Evolutionary conservation across 2,888 invertebrate species (phyloP), one percentile per base, ranked within the genome.

Genomic region (Drosophila peninsularis): DNA sequence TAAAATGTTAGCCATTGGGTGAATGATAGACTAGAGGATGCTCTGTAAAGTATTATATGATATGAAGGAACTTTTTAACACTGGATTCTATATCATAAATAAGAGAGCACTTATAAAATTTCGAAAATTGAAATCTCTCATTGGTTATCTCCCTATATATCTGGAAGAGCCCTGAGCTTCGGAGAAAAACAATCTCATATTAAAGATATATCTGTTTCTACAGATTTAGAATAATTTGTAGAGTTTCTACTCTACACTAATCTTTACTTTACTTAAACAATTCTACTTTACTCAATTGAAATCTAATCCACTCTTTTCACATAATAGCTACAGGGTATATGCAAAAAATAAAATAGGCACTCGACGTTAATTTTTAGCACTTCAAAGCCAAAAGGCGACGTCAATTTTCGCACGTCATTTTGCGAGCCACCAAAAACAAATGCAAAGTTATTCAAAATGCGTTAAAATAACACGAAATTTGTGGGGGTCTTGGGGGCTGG

Each of bases 401-500:
- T 39, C 61, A 58, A 77, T 75, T 69, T 80, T 82, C 73, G 80
- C 86, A 82, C 82, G 69, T 78, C 78, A 85, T 80, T 82, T 71
- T 62, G 53, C 32, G 42, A 71, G 67, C 37, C 39, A 5, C 11
- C n/a, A 6, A 30, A 17, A 30, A 27, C n/a, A n/a, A 69, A 83
- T 83, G 80, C 86, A 80, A 86, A 85, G 67, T 75, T 75, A 64
- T 53, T 57, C 56, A 61, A 82, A 81, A 72, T 68, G 80, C 71
- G 86, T 80, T 82, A 65, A 76, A 82, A 71, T 54, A 71, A 71
- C 62, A 65, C 37, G 11, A 37, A 17, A 24, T n/a, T 7, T 27
- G 24, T 21, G 21, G 14, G 37, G 24, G 24, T 24, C 37, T 36
- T 14, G 24, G 52, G 24, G 24, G 52, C 19, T 11, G 30, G 17